These are phyloP conservation scores for Aplysina aerophoba DNA, from an alignment of 37 sponge, comb jelly and placozoan species.

Conservation along the genomic window DNA sequence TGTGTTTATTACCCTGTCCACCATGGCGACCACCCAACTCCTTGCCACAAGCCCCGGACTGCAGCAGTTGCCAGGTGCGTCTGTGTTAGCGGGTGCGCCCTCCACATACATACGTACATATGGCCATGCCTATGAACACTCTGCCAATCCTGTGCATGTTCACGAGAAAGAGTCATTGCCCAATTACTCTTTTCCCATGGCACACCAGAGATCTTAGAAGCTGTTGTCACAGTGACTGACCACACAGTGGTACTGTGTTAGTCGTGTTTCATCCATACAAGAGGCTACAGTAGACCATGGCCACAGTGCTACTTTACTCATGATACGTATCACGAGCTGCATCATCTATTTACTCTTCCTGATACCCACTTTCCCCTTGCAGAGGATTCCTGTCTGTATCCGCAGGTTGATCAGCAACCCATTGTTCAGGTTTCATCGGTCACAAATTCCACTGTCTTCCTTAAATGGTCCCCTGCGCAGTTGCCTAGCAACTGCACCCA, in stretches of 20 bases:
- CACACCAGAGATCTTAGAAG: too few relatives aligned
- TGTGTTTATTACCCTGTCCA: slow-evolving; percentile 68
- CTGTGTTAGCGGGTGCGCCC: slow-evolving; percentile 29
- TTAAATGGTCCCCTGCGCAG: background rate
- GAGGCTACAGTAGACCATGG: too few relatives aligned
- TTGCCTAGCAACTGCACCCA: background rate
- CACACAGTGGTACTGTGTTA: too few relatives aligned
- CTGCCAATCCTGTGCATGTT: too few relatives aligned
- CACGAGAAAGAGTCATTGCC: too few relatives aligned
- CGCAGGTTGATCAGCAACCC: background rate
- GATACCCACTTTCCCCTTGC: too few relatives aligned
- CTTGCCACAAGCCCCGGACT: slow-evolving; percentile 66
- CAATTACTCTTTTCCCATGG: too few relatives aligned
- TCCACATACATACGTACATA: slow-evolving; percentile 14
- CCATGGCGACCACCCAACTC: slow-evolving; percentile 35
- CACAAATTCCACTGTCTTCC: background rate
- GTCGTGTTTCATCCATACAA: too few relatives aligned
- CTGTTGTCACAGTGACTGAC: too few relatives aligned
- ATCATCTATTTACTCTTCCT: background rate
- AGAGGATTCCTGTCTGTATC: slow-evolving; percentile 22
- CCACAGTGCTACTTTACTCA: background rate
- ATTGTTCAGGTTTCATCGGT: background rate
- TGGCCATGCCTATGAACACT: background rate
- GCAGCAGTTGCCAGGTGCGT: background rate
- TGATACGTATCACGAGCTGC: background rate